A percentile compares a stretch with the other conserved stretches of the same genome.
Evolutionary conservation across 1,140 invertebrate species (phyloP).

Genomic region (Elymnias hypermnestra): DNA sequence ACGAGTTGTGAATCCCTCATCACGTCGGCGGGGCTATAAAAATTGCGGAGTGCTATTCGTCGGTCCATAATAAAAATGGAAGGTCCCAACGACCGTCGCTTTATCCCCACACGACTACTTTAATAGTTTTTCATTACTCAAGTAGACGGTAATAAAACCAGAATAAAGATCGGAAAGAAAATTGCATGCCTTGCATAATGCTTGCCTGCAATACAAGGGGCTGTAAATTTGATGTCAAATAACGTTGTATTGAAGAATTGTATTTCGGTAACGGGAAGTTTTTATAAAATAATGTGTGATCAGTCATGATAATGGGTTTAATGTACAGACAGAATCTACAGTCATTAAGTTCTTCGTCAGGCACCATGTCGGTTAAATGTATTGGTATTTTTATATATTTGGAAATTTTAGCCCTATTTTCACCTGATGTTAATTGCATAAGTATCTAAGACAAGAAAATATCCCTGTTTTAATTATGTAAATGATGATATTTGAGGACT

Average conservation of each 20-base stretch:
- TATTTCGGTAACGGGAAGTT: too few species aligned
- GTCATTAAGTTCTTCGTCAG: too few species aligned
- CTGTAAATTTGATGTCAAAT: conserved; percentile 48
- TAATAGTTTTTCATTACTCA: conserved; percentile 75
- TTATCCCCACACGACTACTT: conserved; percentile 61
- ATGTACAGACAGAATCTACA: too few species aligned
- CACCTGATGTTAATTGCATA: too few species aligned
- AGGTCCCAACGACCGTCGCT: conserved; percentile 62
- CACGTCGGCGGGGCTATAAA: conserved; percentile 45
- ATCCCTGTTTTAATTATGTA: too few species aligned
- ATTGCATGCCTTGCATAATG: conserved; percentile 71
- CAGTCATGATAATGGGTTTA: too few species aligned
- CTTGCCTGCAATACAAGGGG: conserved; percentile 33
- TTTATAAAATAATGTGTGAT: too few species aligned
- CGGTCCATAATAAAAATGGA: conserved; percentile 54
- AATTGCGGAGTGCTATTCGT: conserved; percentile 54
- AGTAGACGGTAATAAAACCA: conserved; percentile 67
- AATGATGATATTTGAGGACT: too few species aligned
- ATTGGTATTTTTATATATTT: too few species aligned
- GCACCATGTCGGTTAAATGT: too few species aligned
- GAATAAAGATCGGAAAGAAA: conserved; percentile 65
- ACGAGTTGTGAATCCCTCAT: conserved; percentile 39
- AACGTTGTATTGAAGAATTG: conserved; percentile 49
- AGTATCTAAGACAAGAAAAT: too few species aligned
- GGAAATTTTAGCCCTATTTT: too few species aligned